phyloP scores from a whole-genome alignment of 2,113 vertebrate genomes.

The Cardinalis cardinalis region DNA sequence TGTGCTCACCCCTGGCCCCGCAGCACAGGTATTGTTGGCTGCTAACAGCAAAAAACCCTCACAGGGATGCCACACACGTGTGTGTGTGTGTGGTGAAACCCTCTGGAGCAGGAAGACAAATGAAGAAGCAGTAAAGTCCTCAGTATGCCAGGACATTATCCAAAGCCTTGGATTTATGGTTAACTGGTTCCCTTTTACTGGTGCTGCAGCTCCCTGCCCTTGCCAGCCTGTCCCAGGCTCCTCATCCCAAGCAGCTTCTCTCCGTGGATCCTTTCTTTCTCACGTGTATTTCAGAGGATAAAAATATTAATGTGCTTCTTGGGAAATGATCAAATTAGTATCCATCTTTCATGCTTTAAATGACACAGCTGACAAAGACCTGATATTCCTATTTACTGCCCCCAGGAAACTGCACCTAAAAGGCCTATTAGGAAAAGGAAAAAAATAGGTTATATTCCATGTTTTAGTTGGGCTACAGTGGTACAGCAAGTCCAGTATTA shows the following conservation, averaged over 20 bases:
- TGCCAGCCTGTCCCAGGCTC: background rate
- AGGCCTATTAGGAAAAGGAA: background rate
- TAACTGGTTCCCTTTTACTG: background rate
- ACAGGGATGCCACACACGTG: background rate
- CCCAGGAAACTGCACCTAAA: background rate
- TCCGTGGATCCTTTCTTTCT: background rate
- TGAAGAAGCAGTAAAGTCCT: background rate
- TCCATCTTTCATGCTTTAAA: background rate
- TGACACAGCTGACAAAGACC: background rate
- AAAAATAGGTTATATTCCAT: background rate
- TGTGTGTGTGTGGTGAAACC: background rate
- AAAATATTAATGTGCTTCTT: background rate
- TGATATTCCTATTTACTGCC: background rate
- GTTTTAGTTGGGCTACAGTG: background rate
- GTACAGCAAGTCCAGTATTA: background rate
- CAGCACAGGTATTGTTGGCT: background rate
- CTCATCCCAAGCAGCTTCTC: background rate
- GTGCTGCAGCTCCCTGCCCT: background rate
- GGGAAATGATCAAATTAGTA: background rate
- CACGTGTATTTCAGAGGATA: background rate
- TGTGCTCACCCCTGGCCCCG: accelerated
- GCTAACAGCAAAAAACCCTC: background rate
- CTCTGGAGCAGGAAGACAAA: background rate
- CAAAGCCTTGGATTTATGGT: background rate
- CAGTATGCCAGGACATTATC: background rate